phyloP scores from a whole-genome alignment of 2,113 vertebrate species.

The Globicephala melas region DNA sequence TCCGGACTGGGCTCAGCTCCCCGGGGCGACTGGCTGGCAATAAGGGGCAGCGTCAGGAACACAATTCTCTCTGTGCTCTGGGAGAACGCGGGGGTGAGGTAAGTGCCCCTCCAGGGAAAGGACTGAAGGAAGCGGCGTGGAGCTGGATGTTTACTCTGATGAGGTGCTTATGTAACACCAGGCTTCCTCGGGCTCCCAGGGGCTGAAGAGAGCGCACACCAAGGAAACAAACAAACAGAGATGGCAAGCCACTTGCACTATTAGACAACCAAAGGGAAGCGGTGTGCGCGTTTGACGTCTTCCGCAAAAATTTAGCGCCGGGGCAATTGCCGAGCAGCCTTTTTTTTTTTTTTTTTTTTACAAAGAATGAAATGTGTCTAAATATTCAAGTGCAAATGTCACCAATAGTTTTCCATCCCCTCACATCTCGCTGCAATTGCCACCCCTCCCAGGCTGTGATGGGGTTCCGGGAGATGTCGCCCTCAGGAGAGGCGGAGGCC shows the following conservation, averaged over 20 bases:
- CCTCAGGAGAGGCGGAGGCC: neutral
- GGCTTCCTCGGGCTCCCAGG: slow-evolving; percentile 34
- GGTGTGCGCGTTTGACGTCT: neutral
- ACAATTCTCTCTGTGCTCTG: neutral
- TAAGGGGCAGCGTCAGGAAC: neutral
- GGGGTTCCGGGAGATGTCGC: neutral
- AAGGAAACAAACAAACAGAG: slow-evolving; percentile 23
- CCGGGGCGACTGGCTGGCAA: neutral
- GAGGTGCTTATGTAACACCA: slow-evolving; percentile 62
- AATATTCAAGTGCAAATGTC: neutral
- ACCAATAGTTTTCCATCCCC: neutral
- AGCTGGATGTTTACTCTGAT: slow-evolving; percentile 46
- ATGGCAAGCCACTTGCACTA: neutral
- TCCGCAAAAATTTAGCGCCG: neutral
- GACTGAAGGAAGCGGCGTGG: neutral
- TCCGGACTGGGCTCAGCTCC: neutral
- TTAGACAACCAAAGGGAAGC: slow-evolving; percentile 4
- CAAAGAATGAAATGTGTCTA: neutral
- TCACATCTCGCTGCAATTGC: neutral
- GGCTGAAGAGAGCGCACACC: neutral
- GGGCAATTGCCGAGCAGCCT: neutral
- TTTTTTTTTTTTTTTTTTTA: neutral
- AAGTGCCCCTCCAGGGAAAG: neutral
- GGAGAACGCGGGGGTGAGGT: neutral
- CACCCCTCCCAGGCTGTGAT: neutral